A percentile compares a stretch with the other conserved stretches of the same genome.
Evolutionary conservation across 1,140 invertebrate species (phyloP).

Genomic region (Vanessa tameamea): DNA sequence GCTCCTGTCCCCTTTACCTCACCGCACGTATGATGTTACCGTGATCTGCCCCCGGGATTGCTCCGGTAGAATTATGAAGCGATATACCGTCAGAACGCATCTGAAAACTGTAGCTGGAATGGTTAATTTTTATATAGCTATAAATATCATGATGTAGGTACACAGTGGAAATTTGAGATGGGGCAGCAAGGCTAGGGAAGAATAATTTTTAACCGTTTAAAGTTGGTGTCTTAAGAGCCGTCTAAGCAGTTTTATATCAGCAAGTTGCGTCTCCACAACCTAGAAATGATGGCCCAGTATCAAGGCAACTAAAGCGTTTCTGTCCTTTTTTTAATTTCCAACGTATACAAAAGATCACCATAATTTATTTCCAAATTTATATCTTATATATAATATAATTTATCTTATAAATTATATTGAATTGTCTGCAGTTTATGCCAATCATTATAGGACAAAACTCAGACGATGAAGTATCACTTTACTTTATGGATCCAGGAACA

Average conservation of each 20-base stretch:
- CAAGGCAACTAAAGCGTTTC: too few relatives aligned
- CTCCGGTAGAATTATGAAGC: slow-evolving; percentile 61
- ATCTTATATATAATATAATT: not conserved
- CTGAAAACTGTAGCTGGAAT: slow-evolving; percentile 60
- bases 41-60: slow-evolving; percentile 52
- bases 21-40: slow-evolving; percentile 40
- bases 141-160: too few relatives aligned
- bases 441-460: slow-evolving; percentile 70
- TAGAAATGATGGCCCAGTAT: too few relatives aligned
- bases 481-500: slow-evolving; percentile 68
- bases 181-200: too few relatives aligned
- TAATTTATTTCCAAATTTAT: too few relatives aligned
- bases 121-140: slow-evolving; percentile 38
- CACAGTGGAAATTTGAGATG: too few relatives aligned
- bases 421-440: slow-evolving; percentile 65
- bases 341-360: too few relatives aligned
- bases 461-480: slow-evolving; percentile 61
- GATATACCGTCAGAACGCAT: slow-evolving; percentile 39
- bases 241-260: too few relatives aligned
- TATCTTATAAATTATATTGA: not conserved
- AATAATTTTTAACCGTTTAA: too few relatives aligned
- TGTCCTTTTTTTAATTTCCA: too few relatives aligned
- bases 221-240: too few relatives aligned
- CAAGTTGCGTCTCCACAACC: too few relatives aligned
- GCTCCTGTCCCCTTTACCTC: slow-evolving; percentile 59